A percentile compares a stretch with the other conserved stretches of the same genome.
These are phyloP conservation scores for Notolabrus celidotus DNA, from an alignment of 2,797 vertebrate genomes.

Conservation along the genomic window DNA sequence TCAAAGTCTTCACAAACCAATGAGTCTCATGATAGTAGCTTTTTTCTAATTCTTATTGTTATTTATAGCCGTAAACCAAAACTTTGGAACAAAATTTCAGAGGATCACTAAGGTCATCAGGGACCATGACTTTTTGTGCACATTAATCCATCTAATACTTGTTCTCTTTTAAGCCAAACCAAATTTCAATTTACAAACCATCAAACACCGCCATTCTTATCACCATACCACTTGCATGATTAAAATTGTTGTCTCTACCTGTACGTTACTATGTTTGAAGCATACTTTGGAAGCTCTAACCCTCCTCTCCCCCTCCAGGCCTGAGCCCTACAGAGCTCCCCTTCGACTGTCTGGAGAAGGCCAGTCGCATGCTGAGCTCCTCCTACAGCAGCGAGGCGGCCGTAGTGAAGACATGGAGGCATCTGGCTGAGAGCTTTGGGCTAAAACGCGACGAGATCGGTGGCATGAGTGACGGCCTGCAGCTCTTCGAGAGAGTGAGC, in stretches of 20 bases:
- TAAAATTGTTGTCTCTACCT: background rate
- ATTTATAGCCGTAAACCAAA: no score
- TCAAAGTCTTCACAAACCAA: no score
- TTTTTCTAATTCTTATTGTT: no score
- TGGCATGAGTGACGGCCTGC: constrained; percentile 97
- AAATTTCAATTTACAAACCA: background rate
- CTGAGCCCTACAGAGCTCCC: constrained; percentile 97
- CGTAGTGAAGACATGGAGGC: constrained; percentile 97
- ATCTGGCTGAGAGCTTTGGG: constrained; percentile 97
- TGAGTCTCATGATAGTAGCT: no score
- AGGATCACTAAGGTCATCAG: background rate
- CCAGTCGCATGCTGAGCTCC: constrained; percentile 97
- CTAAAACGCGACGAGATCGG: constrained; percentile 98
- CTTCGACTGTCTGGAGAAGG: constrained; percentile 97
- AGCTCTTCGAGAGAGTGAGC: constrained; percentile 98
- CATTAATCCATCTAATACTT: background rate
- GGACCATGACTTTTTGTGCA: background rate
- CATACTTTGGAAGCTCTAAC: background rate
- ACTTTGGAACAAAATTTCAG: no score
- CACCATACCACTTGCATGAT: background rate
- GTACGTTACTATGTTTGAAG: no score
- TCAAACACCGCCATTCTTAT: background rate
- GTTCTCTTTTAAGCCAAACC: background rate
- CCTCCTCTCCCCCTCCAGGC: constrained; percentile 77
- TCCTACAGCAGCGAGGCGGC: constrained; percentile 98